Conservation (phyloP, 2,888 invertebrate species). For the Xestia rhomboidea region DNA sequence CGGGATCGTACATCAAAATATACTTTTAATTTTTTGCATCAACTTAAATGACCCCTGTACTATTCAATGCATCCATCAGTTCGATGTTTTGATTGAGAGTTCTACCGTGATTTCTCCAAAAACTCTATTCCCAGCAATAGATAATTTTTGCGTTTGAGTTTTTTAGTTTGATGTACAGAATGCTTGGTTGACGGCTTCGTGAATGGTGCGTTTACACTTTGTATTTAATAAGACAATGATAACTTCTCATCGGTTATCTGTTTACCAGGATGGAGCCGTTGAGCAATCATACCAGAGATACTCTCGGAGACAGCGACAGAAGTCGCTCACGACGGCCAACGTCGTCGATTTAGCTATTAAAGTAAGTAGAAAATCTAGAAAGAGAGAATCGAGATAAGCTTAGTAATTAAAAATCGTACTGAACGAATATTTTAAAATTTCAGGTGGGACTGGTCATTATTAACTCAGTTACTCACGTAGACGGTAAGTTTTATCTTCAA, state of each 20-base stretch:
- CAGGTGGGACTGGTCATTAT: slow-evolving; percentile 82
- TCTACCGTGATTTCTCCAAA: background rate
- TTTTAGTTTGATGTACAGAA: background rate
- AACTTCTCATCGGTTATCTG: background rate
- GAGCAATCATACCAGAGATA: slow-evolving; percentile 97
- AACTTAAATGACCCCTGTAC: background rate
- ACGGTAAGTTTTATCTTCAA: slow-evolving; percentile 66
- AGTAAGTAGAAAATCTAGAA: slow-evolving; percentile 82
- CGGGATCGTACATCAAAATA: no score
- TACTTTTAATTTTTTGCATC: background rate
- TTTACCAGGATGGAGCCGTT: slow-evolving; percentile 91
- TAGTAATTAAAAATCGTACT: slow-evolving; percentile 87
- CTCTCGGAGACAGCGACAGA: slow-evolving; percentile 96
- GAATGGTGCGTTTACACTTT: background rate
- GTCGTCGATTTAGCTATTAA: slow-evolving; percentile 96
- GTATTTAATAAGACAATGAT: no score
- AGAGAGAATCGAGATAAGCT: background rate
- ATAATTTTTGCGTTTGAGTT: background rate
- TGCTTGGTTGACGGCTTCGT: background rate
- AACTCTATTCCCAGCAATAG: background rate
- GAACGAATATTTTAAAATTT: slow-evolving; percentile 87
- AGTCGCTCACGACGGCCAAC: slow-evolving; percentile 97
- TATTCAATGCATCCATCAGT: background rate
- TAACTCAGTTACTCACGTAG: slow-evolving; percentile 71
- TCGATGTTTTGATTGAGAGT: background rate